Base-by-base conservation (phyloP, 1,140 invertebrate species). In the Aphelenchoides avenae region DNA sequence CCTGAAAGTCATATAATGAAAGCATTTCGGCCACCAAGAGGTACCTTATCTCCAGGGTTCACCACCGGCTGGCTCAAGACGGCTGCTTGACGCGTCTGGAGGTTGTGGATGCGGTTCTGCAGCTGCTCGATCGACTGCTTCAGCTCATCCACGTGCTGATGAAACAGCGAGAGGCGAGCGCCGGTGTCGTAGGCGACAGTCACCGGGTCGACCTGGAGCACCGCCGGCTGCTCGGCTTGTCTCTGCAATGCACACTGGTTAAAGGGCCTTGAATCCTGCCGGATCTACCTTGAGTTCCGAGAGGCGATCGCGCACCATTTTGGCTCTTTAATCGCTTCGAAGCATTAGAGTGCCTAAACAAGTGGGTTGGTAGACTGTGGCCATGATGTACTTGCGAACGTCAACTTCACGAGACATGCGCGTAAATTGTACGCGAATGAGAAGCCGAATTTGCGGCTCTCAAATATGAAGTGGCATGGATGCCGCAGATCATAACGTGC, bases 111-210 rank as follows among this genome's bases (percentile, higher is more conserved):
- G 20, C 66, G 60, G 15, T 43, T 42, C 39, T 70, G 29, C n/a
- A 66, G 27, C 3, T 18, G n/a, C n/a, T 65, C 58, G 20, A 66
- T 40, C 37, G 66, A 70, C 27, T 70, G 30, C 11, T 59, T 50
- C 15, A 66, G 29, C 40, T 66, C 66, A 22, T 70, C 33, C 7
- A 64, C 43, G n/a, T 66, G 66, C 33, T 67, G 22, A 29, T 68
- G 33, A 22, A 64, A 64, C 13, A 18, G 18, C 20, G 26, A 24
- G 18, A 37, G 20, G 15, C 37, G 58, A 9, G 24, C 20, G 20
- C 18, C 36, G 13, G 54, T 47, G 57, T 57, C 55, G 30, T 44
- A 47, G 1, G 56, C n/a, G 6, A 57, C 27, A 2, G 30, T 22
- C 6, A 15, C 15, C 13, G 41, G 26, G 41, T 64, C 36, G 13